Conservation (phyloP, 2,113 vertebrate genomes). For the Trogon surrucura region DNA sequence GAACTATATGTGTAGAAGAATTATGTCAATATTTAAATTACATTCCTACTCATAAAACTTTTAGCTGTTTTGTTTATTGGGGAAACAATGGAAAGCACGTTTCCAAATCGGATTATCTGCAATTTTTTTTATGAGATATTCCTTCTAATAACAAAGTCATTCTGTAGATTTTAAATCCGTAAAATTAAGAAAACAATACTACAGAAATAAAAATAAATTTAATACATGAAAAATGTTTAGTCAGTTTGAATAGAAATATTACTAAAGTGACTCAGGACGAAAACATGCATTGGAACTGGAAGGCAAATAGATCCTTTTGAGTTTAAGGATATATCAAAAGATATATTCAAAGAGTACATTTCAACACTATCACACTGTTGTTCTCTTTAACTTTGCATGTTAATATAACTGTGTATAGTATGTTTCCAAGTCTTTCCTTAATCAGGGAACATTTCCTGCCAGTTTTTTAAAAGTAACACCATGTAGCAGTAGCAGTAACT, state of each 20-base stretch:
- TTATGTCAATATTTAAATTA: background rate
- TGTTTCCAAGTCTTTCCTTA: background rate
- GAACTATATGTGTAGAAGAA: background rate
- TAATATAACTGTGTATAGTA: background rate
- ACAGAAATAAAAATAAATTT: background rate
- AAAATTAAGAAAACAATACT: background rate
- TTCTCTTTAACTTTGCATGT: background rate
- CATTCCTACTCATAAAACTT: background rate
- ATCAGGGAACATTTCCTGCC: background rate
- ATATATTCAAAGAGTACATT: background rate
- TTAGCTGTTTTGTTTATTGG: background rate
- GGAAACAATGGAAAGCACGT: background rate
- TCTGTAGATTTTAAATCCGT: background rate
- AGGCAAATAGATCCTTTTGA: background rate
- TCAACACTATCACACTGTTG: background rate
- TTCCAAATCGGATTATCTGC: background rate
- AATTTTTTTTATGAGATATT: background rate
- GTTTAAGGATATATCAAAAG: background rate
- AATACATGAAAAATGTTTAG: background rate
- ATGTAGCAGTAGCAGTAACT: background rate
- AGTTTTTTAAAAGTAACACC: background rate
- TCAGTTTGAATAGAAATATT: background rate
- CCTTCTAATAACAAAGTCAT: background rate
- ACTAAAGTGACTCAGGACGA: background rate
- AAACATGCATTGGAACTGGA: background rate